Evolutionary conservation across 2,888 invertebrate genomes (phyloP).

Genomic region (Andricus quercusramuli): DNA sequence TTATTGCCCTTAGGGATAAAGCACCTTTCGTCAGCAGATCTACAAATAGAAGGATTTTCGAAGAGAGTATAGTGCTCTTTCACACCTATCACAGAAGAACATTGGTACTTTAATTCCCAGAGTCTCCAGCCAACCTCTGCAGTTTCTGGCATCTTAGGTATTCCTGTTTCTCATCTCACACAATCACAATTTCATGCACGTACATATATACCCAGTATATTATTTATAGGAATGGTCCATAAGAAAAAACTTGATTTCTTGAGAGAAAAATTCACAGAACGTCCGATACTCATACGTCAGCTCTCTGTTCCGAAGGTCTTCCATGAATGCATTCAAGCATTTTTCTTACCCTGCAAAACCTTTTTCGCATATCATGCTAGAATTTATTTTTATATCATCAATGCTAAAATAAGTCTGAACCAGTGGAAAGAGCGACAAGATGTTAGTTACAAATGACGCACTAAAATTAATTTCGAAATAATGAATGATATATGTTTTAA

Average conservation of each 20-base stretch:
- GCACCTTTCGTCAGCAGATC: background rate
- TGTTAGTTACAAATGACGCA: background rate
- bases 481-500: no score
- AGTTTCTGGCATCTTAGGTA: background rate
- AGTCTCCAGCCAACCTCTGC: background rate
- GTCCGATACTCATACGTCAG: background rate
- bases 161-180: background rate
- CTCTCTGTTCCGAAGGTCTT: background rate
- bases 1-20: background rate
- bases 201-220: background rate
- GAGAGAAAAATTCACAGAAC: background rate
- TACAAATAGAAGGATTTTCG: background rate
- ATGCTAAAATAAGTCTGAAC: no score
- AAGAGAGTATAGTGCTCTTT: background rate
- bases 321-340: conserved; percentile 1
- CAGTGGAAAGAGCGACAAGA: background rate
- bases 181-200: background rate
- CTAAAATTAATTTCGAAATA: no score
- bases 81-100: background rate
- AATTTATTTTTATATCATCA: conserved; percentile 1
- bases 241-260: background rate
- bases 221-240: conserved; percentile 2
- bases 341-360: background rate
- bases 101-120: background rate
- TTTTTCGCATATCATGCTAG: background rate